A percentile compares a stretch with the other conserved stretches of the same genome.
Evolutionary conservation across 2,797 vertebrate species (phyloP).

Genomic region (Balearica regulorum): DNA sequence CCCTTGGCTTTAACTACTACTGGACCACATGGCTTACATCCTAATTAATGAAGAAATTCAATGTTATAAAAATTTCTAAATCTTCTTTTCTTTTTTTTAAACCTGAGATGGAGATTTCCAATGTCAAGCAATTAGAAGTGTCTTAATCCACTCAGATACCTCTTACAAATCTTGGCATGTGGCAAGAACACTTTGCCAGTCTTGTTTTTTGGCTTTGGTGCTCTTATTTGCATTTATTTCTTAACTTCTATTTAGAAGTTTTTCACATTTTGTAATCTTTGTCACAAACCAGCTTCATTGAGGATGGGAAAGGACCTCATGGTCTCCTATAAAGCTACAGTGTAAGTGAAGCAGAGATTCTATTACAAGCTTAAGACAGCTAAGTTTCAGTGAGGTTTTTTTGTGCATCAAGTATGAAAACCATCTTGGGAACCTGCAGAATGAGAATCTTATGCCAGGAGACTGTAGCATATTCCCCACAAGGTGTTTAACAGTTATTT

Average conservation of each 20-base stretch:
- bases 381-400: neutral
- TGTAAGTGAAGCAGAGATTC: neutral
- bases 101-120: constrained; percentile 48
- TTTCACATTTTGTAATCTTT: neutral
- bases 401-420: neutral
- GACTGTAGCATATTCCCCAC: neutral
- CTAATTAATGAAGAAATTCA: constrained; percentile 42
- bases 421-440: neutral
- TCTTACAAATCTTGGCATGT: neutral
- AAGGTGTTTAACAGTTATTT: neutral
- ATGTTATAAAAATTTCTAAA: constrained; percentile 45
- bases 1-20: neutral
- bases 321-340: neutral
- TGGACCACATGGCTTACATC: neutral
- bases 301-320: neutral
- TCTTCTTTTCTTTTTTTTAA: neutral
- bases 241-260: neutral
- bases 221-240: neutral
- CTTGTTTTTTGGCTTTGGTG: neutral
- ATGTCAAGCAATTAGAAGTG: constrained; percentile 40
- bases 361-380: neutral
- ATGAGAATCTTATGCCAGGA: neutral
- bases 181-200: neutral
- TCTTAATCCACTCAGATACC: constrained; percentile 18
- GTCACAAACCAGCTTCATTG: neutral